Evolutionary conservation across 2,888 invertebrate genomes (phyloP), one percentile per base, ranked within the genome.

Genomic region (Dugesia japonica): DNA sequence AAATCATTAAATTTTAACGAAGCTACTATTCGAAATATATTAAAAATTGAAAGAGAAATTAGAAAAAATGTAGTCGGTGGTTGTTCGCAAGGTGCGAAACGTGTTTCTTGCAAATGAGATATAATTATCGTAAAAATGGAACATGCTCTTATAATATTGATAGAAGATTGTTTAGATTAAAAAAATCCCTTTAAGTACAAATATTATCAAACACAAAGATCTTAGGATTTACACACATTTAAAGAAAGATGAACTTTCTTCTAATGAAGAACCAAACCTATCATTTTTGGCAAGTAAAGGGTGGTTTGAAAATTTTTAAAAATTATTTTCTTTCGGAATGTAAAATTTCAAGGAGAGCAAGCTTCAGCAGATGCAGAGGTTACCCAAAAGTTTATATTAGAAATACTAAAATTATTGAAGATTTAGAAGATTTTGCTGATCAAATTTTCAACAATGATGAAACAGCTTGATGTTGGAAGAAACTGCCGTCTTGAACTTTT

Each of bases 381-480:
- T 56, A n/a, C 56, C n/a, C 56, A 56, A 56, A 56, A 56, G 23
- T 56, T 56, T 56, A 56, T 56, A n/a, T n/a, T 20, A n/a, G 56
- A 56, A 56, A 23, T 56, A 56, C 56, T n/a, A 56, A n/a, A 56
- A 56, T 56, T 56, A 56, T 56, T 56, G 56, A 56, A 56, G 56
- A 56, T n/a, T 4, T 4, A 56, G 9, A 56, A 56, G 4, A 56
- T 56, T 56, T n/a, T 13, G 23, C 56, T 9, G n/a, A 56, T 56
- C 56, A 56, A 56, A n/a, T 4, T 56, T 56, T 56, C n/a, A 56
- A 38, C 38, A n/a, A n/a, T n/a, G n/a, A n/a, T n/a, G n/a, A 56
- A n/a, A 56, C 56, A 56, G 20, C 56, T 56, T 56, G 4, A 23
- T 56, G 17, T 23, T 56, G n/a, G 56, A 56, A 56, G 56, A 56